Conservation (phyloP, 2,797 vertebrate genomes). For the Paratrypauchen microcephalus region DNA sequence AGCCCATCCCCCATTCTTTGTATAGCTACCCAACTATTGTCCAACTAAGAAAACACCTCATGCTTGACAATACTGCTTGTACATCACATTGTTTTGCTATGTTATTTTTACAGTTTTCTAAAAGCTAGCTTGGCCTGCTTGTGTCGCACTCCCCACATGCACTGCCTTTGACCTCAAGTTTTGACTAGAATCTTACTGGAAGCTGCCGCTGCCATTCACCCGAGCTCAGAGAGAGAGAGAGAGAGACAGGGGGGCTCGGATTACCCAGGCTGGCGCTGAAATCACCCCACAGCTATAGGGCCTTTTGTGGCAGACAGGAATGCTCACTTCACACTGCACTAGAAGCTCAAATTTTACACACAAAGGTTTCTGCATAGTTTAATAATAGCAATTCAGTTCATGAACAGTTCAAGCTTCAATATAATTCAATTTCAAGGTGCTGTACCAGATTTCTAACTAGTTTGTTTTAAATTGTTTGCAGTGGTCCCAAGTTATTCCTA, state of each 20-base stretch:
- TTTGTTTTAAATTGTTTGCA: no score
- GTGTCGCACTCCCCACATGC: constrained; percentile 11
- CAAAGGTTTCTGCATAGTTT: background rate
- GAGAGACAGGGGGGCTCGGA: constrained; percentile 42
- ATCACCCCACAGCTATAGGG: constrained; percentile 43
- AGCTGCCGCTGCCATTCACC: constrained; percentile 71
- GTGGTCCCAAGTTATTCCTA: no score
- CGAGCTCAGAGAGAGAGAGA: constrained; percentile 29
- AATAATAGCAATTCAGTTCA: no score
- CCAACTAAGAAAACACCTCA: background rate
- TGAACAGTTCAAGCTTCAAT: no score
- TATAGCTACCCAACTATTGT: background rate
- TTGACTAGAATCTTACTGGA: constrained; percentile 54
- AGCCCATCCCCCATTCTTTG: background rate
- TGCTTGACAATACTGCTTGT: background rate
- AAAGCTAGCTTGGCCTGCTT: constrained; percentile 47
- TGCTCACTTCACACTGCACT: constrained; percentile 33
- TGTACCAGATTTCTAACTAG: no score
- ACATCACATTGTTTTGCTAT: constrained; percentile 22
- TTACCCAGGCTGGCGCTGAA: constrained; percentile 62
- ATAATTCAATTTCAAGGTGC: no score
- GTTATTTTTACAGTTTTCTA: constrained; percentile 35
- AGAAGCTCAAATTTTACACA: constrained; percentile 2
- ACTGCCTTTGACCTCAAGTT: constrained; percentile 25
- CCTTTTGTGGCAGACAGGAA: constrained; percentile 46